Conservation (phyloP, 1,140 invertebrate species). For the Microvelia longipes region DNA sequence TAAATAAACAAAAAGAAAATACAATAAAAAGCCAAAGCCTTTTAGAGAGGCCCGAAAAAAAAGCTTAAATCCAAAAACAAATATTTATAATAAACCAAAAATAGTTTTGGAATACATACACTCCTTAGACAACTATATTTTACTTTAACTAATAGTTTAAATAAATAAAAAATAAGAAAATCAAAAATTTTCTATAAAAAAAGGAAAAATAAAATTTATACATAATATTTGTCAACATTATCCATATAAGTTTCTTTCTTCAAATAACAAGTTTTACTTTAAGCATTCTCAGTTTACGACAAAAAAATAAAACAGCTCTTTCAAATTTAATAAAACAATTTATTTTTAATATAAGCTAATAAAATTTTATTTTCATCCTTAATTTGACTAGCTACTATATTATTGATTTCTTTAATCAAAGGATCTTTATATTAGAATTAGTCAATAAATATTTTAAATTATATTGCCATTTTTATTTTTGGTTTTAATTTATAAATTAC, state of each 20-base stretch:
- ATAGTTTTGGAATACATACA: background rate
- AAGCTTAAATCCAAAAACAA: background rate
- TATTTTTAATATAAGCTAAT: background rate
- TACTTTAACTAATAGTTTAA: background rate
- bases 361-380: background rate
- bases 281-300: background rate
- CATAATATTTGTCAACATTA: background rate
- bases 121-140: background rate
- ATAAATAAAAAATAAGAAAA: background rate
- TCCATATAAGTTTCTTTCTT: background rate
- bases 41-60: background rate
- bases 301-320: background rate
- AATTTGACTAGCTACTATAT: background rate
- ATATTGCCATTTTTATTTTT: background rate
- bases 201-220: too few relatives aligned
- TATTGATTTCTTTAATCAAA: background rate
- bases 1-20: background rate
- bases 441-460: background rate
- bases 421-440: background rate
- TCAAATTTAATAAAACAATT: background rate
- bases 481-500: too few relatives aligned
- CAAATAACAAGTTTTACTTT: background rate
- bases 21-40: too few relatives aligned
- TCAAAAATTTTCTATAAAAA: too few relatives aligned
- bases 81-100: background rate